Base-by-base conservation (phyloP, 2,797 vertebrate genomes). In the Falco columbarius region DNA sequence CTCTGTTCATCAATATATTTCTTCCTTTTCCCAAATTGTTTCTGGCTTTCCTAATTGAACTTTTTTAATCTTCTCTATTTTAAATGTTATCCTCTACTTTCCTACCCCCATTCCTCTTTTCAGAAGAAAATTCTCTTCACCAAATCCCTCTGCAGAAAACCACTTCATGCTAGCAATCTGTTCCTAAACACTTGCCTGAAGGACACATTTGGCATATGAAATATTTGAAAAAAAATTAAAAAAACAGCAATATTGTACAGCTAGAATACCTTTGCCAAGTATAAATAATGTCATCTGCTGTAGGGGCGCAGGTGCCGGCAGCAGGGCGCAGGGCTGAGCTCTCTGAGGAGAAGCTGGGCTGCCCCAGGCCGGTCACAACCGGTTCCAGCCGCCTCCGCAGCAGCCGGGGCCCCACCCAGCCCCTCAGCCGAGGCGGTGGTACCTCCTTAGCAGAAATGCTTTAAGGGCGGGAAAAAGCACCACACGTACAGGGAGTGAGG, bases 11-110 rank as follows among this genome's bases (percentile, higher is more conserved):
- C 74, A 85, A 58, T 51, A 42, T 56, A 81, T 72, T 89, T 86
- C 58, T 83, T 85, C 38, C 42, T 93, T 59, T 86, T 67, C 44
- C 86, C 73, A 55, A 88, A 75, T 81, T 62, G 51, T 91, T 87
- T 72, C 79, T 93, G 79, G 30, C 65, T 91, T 76, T 72, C 40
- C 65, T 61, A 92, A 87, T 66, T 67, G 40, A 73, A 89, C 61
- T 62, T 68, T 70, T 85, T 87, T 65, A 85, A 91, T 91, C 86
- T 95, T 81, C 68, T 46, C 58, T 88, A 46, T 79, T 95, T 92
- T 93, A 85, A 94, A 94, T 81, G 74, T 91, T 96, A 91, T 71
- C 73, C 54, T 89, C 81, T 83, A 47, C 61, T 91, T 94, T 73
- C 42, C 84, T 96, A 75, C 79, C 65, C 81, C 95, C 90, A 89